Evolutionary conservation across 2,797 vertebrate genomes (phyloP), one percentile per base, ranked within the genome.

Genomic region (Halcyon leucocephala): DNA sequence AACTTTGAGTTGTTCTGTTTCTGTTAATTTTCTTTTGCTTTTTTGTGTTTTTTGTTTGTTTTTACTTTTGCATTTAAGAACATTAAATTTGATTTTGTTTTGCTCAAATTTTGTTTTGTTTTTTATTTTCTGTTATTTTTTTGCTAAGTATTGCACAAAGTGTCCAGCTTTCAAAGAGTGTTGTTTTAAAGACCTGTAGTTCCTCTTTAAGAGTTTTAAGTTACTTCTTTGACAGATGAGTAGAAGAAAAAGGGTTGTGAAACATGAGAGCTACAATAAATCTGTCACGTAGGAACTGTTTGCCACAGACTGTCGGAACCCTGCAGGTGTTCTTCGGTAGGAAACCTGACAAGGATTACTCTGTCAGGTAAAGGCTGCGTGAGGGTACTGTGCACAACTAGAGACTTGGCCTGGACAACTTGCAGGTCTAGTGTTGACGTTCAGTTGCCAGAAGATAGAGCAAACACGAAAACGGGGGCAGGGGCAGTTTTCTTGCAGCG

Each of bases 1-100:
- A 98, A 97, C 96, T 98, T 98, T 97, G 98, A 98, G 97, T 98
- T 98, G 98, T 98, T 98, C 97, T 98, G 97, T 98, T 98, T 98
- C 98, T 98, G 98, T 98, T 98, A 97, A 98, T 98, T 98, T 98
- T 98, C 98, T 98, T 98, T 98, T 98, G 98, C 98, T 98, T 98
- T 98, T 98, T 99, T 98, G 97, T 98, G 98, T 98, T 98, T 99
- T 99, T 99, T 98, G 98, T 98, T 98, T 98, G 98, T 98, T 99
- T 99, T 99, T 98, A 98, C 98, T 99, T 99, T 98, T 99, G 98
- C 99, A 98, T 98, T 98, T 99, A 98, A 98, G 99, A 99, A 98
- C 98, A 99, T 99, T 99, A 99, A 99, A 99, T 99, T 99, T 99
- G 98, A 98, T 99, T 99, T 99, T 98, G 97, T 99, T 99, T 99